A percentile compares a stretch with the other conserved stretches of the same genome.
Conservation (phyloP, 2,888 invertebrate genomes). For the Acanthoscelides obtectus region DNA sequence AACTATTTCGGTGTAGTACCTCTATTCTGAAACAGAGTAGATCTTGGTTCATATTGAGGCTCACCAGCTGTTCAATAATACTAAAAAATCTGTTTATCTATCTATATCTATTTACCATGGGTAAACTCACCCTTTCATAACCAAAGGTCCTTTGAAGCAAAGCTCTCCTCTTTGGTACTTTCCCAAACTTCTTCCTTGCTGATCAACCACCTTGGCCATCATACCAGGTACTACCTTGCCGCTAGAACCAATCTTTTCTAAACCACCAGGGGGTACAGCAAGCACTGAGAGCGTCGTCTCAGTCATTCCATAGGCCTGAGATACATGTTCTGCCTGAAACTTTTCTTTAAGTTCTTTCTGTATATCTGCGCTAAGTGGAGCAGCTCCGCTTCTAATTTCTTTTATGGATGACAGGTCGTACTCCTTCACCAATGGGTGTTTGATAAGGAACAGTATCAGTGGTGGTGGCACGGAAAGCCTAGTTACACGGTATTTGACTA, state of each 20-base stretch:
- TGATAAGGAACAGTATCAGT: conserved; percentile 75
- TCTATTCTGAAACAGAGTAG: too few relatives aligned
- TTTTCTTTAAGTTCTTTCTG: conserved; percentile 56
- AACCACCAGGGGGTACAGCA: conserved; percentile 39
- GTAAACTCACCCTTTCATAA: conserved; percentile 74
- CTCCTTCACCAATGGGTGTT: conserved; percentile 70
- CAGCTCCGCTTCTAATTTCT: conserved; percentile 72
- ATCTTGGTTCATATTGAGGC: too few relatives aligned
- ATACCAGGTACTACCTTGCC: conserved; percentile 62
- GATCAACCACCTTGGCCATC: conserved; percentile 63
- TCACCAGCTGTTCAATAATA: too few relatives aligned
- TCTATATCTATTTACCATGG: too few relatives aligned
- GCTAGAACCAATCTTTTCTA: conserved; percentile 57
- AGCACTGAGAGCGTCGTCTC: conserved; percentile 63
- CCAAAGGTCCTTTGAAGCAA: conserved; percentile 70
- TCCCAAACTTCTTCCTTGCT: conserved; percentile 59
- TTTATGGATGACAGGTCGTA: conserved; percentile 70
- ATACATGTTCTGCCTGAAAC: conserved; percentile 25
- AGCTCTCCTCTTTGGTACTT: conserved; percentile 72
- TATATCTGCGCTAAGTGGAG: conserved; percentile 70
- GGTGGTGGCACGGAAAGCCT: conserved; percentile 69
- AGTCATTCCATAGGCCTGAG: conserved; percentile 75
- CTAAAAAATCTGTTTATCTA: too few relatives aligned
- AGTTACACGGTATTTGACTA: conserved; percentile 60
- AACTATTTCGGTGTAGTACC: too few relatives aligned